Base-by-base conservation (phyloP, 2,888 invertebrate species). In the Ferrisia virgata region DNA sequence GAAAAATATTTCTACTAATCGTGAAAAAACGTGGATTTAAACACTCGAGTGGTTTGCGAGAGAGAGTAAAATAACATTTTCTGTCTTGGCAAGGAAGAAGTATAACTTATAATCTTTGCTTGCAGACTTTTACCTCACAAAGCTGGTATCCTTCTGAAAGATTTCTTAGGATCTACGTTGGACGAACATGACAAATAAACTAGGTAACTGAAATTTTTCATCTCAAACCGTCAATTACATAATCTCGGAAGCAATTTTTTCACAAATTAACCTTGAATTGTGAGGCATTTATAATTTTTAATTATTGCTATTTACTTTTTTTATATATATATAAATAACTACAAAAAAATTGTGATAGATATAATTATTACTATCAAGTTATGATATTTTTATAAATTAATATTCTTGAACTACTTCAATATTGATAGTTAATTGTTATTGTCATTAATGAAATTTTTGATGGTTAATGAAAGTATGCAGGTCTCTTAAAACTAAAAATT, bases 111-210 rank as follows among this genome's bases (percentile, higher is more conserved):
- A 40, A 40, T 13, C 79, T 6, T 28, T 84, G 11, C 47, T 31
- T 33, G 6, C 78, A 84, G 84, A 84, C 78, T 84, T 43, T 33
- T 84, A n/a, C 84, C 84, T 8, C 53, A 72, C 18, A 84, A 84
- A 33, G 84, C 76, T 31, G 84, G 43, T 9, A 15, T 84, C 28
- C 31, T 53, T 47, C 15, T 84, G 18, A 84, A 84, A 84, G 84
- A 84, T 33, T 84, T 84, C 40, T 43, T 84, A 9, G 84, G 84
- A 72, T 72, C 84, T n/a, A 84, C 84, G 18, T 47, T 84, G 28
- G 84, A 84, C 15, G 84, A 84, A 72, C 84, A 84, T 36, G 84
- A 84, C 31, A 33, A 76, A 22, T 84, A 53, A 78, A 69, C 18
- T 9, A 0, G 13, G 5, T 9, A 11, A 28, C 9, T 25, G 47